Evolutionary conservation across 2,113 vertebrate species (phyloP).

Genomic region (Spheniscus mendiculus): DNA sequence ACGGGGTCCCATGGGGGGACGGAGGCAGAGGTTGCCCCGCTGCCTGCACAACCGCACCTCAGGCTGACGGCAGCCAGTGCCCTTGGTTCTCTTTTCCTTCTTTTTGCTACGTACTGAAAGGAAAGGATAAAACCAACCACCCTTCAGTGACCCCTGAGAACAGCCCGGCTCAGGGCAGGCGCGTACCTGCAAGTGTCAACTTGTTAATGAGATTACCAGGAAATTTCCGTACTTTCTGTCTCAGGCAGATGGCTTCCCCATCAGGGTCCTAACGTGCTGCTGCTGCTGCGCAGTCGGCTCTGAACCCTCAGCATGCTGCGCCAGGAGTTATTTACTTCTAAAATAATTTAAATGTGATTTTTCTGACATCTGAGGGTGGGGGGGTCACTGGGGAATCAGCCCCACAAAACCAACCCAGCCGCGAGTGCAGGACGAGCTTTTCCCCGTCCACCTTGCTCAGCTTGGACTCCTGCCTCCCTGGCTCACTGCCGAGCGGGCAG

Average conservation of each 20-base stretch:
- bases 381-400: neutral
- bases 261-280: neutral
- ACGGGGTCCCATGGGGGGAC: accelerated
- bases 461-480: neutral
- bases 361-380: neutral
- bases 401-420: neutral
- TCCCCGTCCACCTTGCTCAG: neutral
- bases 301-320: neutral
- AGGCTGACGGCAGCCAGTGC: neutral
- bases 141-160: neutral
- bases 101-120: accelerated
- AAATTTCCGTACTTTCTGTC: neutral
- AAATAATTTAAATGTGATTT: neutral
- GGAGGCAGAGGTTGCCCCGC: neutral
- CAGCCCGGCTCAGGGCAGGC: neutral
- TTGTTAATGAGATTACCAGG: neutral
- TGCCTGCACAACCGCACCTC: neutral
- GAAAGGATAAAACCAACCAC: neutral
- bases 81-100: neutral
- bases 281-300: neutral
- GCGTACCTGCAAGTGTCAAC: neutral
- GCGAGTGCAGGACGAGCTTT: accelerated
- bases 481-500: accelerated
- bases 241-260: constrained; percentile 51
- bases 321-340: constrained; percentile 6